Conservation (phyloP, 2,113 vertebrate species). For the Microtus ochrogaster region DNA sequence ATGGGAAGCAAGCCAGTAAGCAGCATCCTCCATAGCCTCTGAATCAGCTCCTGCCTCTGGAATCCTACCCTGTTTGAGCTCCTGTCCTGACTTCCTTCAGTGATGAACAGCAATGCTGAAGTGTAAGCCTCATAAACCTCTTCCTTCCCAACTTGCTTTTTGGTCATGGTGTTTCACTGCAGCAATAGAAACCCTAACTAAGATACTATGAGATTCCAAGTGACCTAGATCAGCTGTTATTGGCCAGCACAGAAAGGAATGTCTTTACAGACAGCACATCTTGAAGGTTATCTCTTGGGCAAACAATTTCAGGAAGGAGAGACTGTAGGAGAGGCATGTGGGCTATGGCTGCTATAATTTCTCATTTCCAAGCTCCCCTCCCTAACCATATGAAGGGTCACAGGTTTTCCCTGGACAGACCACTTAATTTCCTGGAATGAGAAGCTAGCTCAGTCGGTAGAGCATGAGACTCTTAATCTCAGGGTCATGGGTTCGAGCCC, state of each 20-base stretch:
- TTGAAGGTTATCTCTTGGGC: neutral
- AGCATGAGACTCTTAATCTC: no score
- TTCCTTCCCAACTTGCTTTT: no score
- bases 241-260: neutral
- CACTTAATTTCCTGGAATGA: neutral
- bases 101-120: no score
- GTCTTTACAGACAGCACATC: neutral
- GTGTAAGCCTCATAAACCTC: no score
- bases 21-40: no score
- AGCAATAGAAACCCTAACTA: neutral
- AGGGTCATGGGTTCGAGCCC: no score
- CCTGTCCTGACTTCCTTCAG: no score
- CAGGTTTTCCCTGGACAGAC: neutral
- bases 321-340: neutral
- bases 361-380: neutral
- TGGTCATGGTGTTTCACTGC: no score
- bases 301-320: neutral
- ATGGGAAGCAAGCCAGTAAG: no score
- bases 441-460: neutral
- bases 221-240: neutral
- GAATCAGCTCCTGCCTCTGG: no score
- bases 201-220: neutral
- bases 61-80: no score
- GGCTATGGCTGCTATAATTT: neutral
- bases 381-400: neutral